phyloP scores from a whole-genome alignment of 2,113 vertebrate genomes.

The Hemicordylus capensis region DNA sequence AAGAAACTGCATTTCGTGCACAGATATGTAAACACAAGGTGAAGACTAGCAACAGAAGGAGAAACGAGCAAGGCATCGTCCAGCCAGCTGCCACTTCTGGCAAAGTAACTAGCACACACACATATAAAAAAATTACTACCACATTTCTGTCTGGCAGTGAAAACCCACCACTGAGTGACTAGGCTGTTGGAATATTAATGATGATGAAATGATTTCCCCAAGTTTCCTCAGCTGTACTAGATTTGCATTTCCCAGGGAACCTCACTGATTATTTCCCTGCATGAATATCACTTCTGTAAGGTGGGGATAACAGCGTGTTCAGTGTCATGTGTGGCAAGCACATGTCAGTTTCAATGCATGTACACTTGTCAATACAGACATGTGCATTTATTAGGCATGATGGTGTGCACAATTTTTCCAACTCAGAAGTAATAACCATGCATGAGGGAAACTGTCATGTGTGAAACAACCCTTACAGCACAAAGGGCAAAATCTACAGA shows the following conservation, averaged over 20 bases:
- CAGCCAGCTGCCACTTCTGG: not conserved
- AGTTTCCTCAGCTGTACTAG: not conserved
- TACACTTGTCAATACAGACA: not conserved
- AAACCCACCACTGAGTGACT: not conserved
- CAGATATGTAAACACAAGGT: conserved; percentile 11
- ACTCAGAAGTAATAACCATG: not conserved
- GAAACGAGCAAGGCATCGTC: not conserved
- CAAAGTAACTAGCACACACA: not conserved
- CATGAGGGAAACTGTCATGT: not conserved
- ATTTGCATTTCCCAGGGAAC: not conserved
- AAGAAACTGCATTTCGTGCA: not conserved
- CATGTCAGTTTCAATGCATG: not conserved
- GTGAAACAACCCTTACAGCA: not conserved
- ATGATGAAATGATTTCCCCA: not conserved
- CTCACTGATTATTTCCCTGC: not conserved
- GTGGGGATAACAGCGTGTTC: not conserved
- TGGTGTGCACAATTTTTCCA: not conserved
- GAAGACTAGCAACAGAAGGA: not conserved
- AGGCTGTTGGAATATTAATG: not conserved
- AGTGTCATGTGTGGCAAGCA: not conserved
- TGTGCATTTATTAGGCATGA: no score
- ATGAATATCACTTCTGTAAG: not conserved
- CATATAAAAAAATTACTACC: not conserved
- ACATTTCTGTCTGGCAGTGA: not conserved
- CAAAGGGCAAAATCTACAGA: not conserved